Evolutionary conservation across 2,888 invertebrate genomes (phyloP), one percentile per base, ranked within the genome.

Genomic region (Zygaena filipendulae): DNA sequence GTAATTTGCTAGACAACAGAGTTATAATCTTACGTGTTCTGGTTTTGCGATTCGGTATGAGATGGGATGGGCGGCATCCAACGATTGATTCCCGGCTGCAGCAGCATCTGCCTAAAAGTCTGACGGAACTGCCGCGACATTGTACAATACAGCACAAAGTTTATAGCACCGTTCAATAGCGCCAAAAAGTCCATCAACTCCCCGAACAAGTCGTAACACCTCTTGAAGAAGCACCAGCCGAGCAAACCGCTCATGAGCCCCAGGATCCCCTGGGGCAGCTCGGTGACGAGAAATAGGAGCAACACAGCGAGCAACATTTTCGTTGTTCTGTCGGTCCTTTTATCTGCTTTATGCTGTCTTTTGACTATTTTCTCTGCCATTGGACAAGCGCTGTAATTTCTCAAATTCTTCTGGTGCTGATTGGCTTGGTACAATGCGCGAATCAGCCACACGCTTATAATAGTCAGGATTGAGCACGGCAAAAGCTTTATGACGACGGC

Each of bases 61-160:
- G 84, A 82, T 0, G 77, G 79, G 1, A 82, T 64, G 0, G 84
- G 77, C 1, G 84, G 82, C 35, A 82, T 62, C 71, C 86, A 85
- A 31, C 84, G 81, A 10, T 81, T 79, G 35, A 87, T 60, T 14
- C 85, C 82, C 32, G 81, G 82, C n/a, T 85, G 85, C 37, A 84
- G 81, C 52, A 93, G 87, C 47, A 92, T 67, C 50, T 86, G 84
- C 7, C 86, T 81, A 57, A 90, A 92, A 2, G 90, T 90, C 43
- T 85, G 86, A 9, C 97, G 83, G 63, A 97, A 97, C 81, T 95
- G 95, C 38, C 91, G 84, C 36, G 94, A 95, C 96, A 97, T 96
- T 28, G 91, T 84, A 53, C 95, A 96, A 61, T 96, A 97, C 22
- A 97, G 82, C 29, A 96, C 89, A 55, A 97, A 97, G 67, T 95